phyloP scores from a whole-genome alignment of 2,797 vertebrate genomes.

The Mallotus villosus region DNA sequence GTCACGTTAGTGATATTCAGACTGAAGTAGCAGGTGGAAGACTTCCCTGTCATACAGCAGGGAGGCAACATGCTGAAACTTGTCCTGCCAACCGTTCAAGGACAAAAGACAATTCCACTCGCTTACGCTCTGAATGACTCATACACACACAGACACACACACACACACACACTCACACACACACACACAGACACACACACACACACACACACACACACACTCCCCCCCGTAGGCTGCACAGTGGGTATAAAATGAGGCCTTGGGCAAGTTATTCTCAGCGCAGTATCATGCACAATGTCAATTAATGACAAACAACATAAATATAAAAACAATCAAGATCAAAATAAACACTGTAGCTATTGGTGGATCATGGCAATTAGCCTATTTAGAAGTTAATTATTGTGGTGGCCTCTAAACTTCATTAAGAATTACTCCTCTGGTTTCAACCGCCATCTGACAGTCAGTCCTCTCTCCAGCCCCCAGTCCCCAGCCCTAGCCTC shows the following conservation, averaged over 20 bases:
- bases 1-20: conserved; percentile 16
- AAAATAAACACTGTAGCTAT: conserved; percentile 51
- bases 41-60: conserved; percentile 27
- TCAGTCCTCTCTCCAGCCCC: conserved; percentile 11
- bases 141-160: conserved; percentile 39
- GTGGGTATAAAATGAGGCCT: conserved; percentile 32
- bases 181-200: conserved; percentile 33
- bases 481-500: conserved; percentile 23
- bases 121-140: conserved; percentile 40
- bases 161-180: conserved; percentile 42
- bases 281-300: conserved; percentile 37
- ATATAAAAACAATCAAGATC: conserved; percentile 32
- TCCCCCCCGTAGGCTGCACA: conserved; percentile 50
- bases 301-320: conserved; percentile 22
- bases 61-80: conserved; percentile 52
- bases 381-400: conserved; percentile 65
- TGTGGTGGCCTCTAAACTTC: conserved; percentile 53
- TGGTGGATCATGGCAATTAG: conserved; percentile 57
- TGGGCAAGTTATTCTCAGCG: conserved; percentile 28
- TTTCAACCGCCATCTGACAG: conserved; percentile 30
- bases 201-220: conserved; percentile 37
- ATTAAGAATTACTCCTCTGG: conserved; percentile 38
- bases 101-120: conserved; percentile 52
- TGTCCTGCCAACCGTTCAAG: conserved; percentile 63
- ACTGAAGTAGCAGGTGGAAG: conserved; percentile 24